Conservation (phyloP, 2,888 invertebrate species). For the Nemurella pictetii region DNA sequence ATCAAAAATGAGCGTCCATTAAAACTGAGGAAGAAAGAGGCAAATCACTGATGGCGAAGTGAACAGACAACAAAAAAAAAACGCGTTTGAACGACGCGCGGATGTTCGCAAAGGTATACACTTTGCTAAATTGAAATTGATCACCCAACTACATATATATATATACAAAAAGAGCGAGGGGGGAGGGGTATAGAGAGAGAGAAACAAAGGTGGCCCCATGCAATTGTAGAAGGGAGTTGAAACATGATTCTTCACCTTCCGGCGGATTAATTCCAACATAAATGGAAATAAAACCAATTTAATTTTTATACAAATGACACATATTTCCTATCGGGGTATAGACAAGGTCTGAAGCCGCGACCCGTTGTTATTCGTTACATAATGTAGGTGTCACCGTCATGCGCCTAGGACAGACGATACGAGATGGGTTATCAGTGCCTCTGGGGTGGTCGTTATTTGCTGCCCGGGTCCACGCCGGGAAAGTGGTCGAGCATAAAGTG, state of each 20-base stretch:
- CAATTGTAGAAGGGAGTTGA: not conserved
- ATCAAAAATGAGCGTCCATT: constrained; percentile 1
- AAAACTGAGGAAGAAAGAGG: not conserved
- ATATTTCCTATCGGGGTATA: not conserved
- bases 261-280: not conserved
- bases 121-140: constrained; percentile 32
- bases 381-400: not conserved
- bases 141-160: not conserved
- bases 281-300: not conserved
- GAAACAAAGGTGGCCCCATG: not conserved
- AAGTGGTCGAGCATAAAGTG: not conserved
- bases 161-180: too few species aligned
- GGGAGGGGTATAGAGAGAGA: constrained; percentile 7
- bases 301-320: not conserved
- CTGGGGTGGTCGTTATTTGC: not conserved
- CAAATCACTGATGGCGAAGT: constrained; percentile 13
- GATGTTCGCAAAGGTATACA: constrained; percentile 1
- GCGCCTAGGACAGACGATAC: not conserved
- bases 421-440: not conserved
- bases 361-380: not conserved
- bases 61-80: not conserved
- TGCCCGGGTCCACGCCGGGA: not conserved
- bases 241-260: not conserved
- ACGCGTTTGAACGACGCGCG: not conserved
- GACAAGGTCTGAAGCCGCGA: not conserved